These are phyloP conservation scores for Callinectes sapidus DNA, from an alignment of 2,888 invertebrate genomes.

Conservation along the genomic window DNA sequence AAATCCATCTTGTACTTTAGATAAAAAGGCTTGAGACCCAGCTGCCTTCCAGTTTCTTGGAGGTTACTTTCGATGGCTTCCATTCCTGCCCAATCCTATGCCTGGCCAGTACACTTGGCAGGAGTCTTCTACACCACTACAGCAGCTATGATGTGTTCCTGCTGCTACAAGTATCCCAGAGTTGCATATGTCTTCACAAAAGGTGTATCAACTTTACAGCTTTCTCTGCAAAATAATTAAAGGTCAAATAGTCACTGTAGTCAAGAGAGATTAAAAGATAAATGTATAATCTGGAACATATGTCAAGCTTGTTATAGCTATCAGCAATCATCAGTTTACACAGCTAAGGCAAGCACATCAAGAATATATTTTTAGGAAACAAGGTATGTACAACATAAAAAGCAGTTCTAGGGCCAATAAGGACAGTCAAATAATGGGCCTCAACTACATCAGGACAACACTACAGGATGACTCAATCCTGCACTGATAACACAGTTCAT, in stretches of 20 bases:
- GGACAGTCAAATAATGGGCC: neutral
- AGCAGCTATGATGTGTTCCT: conserved; percentile 50
- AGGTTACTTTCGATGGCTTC: neutral
- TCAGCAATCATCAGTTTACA: neutral
- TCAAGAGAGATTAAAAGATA: neutral
- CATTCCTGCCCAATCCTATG: conserved; percentile 29
- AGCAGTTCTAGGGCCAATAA: conserved; percentile 36
- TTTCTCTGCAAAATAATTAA: conserved; percentile 67
- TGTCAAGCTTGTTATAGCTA: neutral
- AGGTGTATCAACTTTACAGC: conserved; percentile 80
- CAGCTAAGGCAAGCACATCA: conserved; percentile 40
- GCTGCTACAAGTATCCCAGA: conserved; percentile 87
- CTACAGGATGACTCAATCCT: conserved; percentile 37
- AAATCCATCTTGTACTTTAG: neutral
- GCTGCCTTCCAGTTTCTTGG: conserved; percentile 39
- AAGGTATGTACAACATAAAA: conserved; percentile 40
- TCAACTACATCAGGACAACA: conserved; percentile 42
- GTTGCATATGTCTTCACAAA: conserved; percentile 96
- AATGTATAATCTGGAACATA: conserved; percentile 7
- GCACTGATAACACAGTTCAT: neutral
- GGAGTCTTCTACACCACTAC: conserved; percentile 30
- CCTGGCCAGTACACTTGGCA: conserved; percentile 38
- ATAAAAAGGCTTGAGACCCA: conserved; percentile 44
- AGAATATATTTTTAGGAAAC: conserved; percentile 8
- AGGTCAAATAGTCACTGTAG: conserved; percentile 27